Base-by-base conservation (phyloP, 2,113 vertebrate genomes). In the Bubo bubo region DNA sequence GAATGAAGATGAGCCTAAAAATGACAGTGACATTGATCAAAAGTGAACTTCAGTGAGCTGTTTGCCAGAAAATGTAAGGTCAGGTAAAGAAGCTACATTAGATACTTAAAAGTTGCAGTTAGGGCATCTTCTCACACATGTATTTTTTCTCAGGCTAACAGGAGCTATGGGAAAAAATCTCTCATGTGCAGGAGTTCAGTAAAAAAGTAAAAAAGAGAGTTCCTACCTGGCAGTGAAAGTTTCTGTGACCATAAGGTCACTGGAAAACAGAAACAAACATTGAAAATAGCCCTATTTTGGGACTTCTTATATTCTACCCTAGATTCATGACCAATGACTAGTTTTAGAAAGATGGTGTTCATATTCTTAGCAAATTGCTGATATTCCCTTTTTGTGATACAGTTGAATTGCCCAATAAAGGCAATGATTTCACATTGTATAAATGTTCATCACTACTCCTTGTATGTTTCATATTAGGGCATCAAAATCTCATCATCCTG, bases 1-100 rank as follows among this genome's bases (percentile, higher is more conserved):
- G 89, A 95, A 89, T 91, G 60, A 93, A 71, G 59, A 83, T 47
- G 6, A 94, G 27, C 41, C 50, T 79, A 60, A 70, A 94, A 95
- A 88, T 88, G 71, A 77, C 74, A 94, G 55, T 90, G 74, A 59
- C 39, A 35, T 80, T 96, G 80, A 94, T 79, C 22, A 32, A 79
- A 94, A 92, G 47, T 41, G 70, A 95, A 53, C 23, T 77, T 86
- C 85, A 85, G 50, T 62, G 88, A 94, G 49, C 14, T 47, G 10
- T 86, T 77, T 60, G 50, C 53, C 63, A 72, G 77, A 85, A 97
- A 86, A 93, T 84, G 23, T 70, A 79, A 88, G 56, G 37, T 86
- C 76, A 93, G 86, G 88, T 81, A 86, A 93, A 96, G 80, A 89
- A 83, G 41, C 43, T 79, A 22, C 14, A 56, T 45, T 62, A 88